Evolutionary conservation across 2,888 invertebrate species (phyloP).

Genomic region (Fragum fragum): DNA sequence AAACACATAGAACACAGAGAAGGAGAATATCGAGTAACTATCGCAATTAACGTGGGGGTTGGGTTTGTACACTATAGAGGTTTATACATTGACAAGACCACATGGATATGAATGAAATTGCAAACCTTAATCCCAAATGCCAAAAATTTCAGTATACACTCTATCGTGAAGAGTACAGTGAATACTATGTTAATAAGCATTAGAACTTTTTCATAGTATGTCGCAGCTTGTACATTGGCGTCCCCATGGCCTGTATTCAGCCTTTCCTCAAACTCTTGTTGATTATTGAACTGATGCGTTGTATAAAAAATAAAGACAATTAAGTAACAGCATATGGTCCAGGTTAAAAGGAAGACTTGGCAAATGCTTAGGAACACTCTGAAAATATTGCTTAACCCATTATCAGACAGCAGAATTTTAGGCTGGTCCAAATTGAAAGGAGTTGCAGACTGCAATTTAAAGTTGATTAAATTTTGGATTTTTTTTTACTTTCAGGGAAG

Average conservation of each 20-base stretch:
- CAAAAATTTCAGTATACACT: constrained; percentile 99
- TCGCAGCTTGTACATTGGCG: constrained; percentile 42
- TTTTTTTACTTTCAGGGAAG: too few relatives aligned
- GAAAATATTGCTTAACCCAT: too few relatives aligned
- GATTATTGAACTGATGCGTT: constrained; percentile 66
- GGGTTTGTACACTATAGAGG: constrained; percentile 25
- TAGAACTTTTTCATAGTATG: constrained; percentile 66
- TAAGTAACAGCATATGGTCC: neutral
- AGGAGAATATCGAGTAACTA: constrained; percentile 20
- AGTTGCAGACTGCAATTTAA: too few relatives aligned
- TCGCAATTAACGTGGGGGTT: neutral
- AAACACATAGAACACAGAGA: neutral
- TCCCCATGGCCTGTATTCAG: constrained; percentile 21
- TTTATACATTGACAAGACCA: constrained; percentile 25
- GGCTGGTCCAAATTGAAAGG: too few relatives aligned
- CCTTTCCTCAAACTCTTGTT: constrained; percentile 66
- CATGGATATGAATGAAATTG: constrained; percentile 26
- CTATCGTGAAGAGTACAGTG: constrained; percentile 99
- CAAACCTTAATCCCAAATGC: constrained; percentile 99
- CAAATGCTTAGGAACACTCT: too few relatives aligned
- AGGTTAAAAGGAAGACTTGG: neutral
- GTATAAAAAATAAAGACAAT: constrained; percentile 41
- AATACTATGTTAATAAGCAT: constrained; percentile 97
- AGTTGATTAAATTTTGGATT: too few relatives aligned
- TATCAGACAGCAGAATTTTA: too few relatives aligned